Percentiles rank a stretch among this genome's conserved stretches.
phyloP scores from a whole-genome alignment of 2,888 invertebrate genomes.

The Leptarthrus brevirostris region DNA sequence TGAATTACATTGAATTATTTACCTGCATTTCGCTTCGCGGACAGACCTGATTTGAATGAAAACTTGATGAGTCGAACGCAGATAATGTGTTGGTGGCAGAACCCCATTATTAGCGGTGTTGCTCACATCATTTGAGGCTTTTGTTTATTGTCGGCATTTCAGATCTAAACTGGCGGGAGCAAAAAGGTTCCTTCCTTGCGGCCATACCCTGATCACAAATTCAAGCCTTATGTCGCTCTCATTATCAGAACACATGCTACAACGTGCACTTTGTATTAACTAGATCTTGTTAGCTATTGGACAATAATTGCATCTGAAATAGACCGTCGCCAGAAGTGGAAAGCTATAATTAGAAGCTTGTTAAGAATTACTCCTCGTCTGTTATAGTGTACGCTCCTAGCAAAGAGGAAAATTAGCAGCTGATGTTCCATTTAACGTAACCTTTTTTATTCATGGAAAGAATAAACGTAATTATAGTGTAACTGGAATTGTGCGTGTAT shows the following conservation, averaged over 20 bases:
- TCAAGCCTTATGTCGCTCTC: constrained; percentile 1
- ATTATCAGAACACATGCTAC: constrained; percentile 16
- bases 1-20: constrained; percentile 51
- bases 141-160: constrained; percentile 33
- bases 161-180: constrained; percentile 9
- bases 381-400: neutral
- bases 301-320: constrained; percentile 40
- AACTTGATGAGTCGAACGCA: constrained; percentile 17
- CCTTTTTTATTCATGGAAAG: too few species aligned
- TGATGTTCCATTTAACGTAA: too few species aligned
- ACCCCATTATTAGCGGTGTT: constrained; percentile 37
- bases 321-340: neutral
- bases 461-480: too few species aligned
- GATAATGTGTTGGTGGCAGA: constrained; percentile 20
- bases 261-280: constrained; percentile 31
- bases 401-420: too few species aligned
- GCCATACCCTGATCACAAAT: neutral
- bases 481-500: too few species aligned
- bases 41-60: constrained; percentile 45
- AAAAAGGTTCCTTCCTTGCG: constrained; percentile 22
- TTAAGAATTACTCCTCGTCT: constrained; percentile 6
- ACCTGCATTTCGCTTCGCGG: constrained; percentile 28
- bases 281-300: constrained; percentile 42
- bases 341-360: constrained; percentile 25
- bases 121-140: constrained; percentile 42